Evolutionary conservation across 2,888 invertebrate genomes (phyloP), one percentile per base, ranked within the genome.

Genomic region (Lochmaea capreae): DNA sequence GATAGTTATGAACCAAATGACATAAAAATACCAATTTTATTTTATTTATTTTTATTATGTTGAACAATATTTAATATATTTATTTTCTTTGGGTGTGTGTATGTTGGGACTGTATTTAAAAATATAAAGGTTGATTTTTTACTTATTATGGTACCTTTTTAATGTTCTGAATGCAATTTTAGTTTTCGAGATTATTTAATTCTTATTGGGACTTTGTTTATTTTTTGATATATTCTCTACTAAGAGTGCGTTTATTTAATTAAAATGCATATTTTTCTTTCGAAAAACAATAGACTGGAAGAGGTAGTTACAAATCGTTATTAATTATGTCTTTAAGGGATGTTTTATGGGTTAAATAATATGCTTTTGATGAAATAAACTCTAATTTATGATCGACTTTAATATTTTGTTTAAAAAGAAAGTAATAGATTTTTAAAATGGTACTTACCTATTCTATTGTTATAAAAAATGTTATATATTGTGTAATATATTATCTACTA

Each of bases 401-500:
- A 33, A 5, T 33, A 39, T 39, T 39, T 39, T 39, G 33, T 39
- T 39, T 39, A 39, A 39, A 39, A 39, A 39, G 33, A 9, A 39
- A 39, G 8, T 39, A 49, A 22, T 49, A 26, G 10, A 33, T 46
- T 65, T 22, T 65, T 18, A 62, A 42, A 16, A 42, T 10, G 18
- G 10, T 62, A 62, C 16, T 42, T 42, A 42, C n/a, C n/a, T 59
- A 5, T 26, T 59, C 1, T 16, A 18, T 9, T 54, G 46, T 49
- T 49, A 52, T 52, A 52, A 65, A 65, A 4, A 65, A 14, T 52
- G 46, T 52, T 52, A 57, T 66, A 39, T 57, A 39, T 54, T 66
- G 16, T 52, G 14, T 57, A 49, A 54, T 66, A 66, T 66, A 42
- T 66, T 66, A 42, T 66, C 66, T 66, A 66, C 66, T 57, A 52